phyloP scores from a whole-genome alignment of 2,888 invertebrate genomes.

The Hydropsyche betteni region DNA sequence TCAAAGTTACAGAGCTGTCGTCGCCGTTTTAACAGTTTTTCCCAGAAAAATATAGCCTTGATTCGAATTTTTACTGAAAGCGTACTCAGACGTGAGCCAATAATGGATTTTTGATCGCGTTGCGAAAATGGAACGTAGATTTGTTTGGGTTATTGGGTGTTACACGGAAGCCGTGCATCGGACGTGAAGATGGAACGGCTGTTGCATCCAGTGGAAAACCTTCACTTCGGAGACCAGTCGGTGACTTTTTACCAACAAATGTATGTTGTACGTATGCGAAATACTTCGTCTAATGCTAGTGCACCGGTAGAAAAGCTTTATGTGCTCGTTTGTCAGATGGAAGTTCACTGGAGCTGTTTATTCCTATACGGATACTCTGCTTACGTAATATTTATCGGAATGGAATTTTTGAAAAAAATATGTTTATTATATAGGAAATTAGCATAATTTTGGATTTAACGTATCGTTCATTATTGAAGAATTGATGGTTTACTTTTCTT shows the following conservation, averaged over 20 bases:
- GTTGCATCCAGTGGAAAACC: not conserved
- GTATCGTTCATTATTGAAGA: too few relatives aligned
- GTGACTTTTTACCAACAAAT: not conserved
- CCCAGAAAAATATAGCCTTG: too few relatives aligned
- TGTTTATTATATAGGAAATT: too few relatives aligned
- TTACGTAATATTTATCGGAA: not conserved
- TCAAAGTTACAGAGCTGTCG: too few relatives aligned
- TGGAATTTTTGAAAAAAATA: too few relatives aligned
- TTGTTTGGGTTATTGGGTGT: conserved; percentile 28
- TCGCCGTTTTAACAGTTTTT: too few relatives aligned
- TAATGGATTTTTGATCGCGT: conserved; percentile 29
- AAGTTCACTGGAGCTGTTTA: not conserved
- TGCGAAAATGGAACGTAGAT: conserved; percentile 20
- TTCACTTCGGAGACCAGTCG: too few relatives aligned
- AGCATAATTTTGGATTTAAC: too few relatives aligned
- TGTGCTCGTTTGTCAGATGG: not conserved
- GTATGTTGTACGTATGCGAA: not conserved
- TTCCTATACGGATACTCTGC: not conserved
- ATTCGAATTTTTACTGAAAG: too few relatives aligned
- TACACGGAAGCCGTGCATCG: conserved; percentile 13
- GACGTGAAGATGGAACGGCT: conserved; percentile 32
- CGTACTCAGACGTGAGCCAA: too few relatives aligned
- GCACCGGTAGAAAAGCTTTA: too few relatives aligned
- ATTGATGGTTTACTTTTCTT: too few relatives aligned
- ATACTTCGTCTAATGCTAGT: not conserved